Conservation (phyloP, 2,113 vertebrate genomes). For the Anhinga anhinga region DNA sequence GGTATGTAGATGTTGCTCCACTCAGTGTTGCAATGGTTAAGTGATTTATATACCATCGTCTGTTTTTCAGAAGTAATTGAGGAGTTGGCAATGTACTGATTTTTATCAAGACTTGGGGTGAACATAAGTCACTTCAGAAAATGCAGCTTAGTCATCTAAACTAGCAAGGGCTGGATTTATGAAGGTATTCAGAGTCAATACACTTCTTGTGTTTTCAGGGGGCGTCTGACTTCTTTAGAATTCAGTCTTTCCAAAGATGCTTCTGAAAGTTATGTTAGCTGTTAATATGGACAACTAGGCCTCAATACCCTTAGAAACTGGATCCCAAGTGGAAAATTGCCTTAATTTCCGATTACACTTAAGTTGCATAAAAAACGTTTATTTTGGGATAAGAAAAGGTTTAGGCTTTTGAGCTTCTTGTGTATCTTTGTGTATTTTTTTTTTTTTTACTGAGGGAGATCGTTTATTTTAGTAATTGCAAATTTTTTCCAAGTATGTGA, state of each 20-base stretch:
- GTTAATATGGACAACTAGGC: not conserved
- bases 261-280: not conserved
- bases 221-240: not conserved
- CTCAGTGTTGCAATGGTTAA: not conserved
- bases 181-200: not conserved
- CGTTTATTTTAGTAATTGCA: not conserved
- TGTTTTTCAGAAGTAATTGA: conserved; percentile 21
- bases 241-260: not conserved
- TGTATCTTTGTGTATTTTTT: not conserved
- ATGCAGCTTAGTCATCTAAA: conserved; percentile 20
- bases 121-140: not conserved
- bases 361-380: not conserved
- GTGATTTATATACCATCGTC: not conserved
- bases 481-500: not conserved
- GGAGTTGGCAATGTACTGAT: conserved; percentile 47
- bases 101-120: conserved; percentile 40
- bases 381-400: not conserved
- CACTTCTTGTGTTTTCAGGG: not conserved
- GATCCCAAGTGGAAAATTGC: not conserved
- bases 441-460: not conserved
- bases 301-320: not conserved
- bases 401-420: not conserved
- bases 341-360: not conserved
- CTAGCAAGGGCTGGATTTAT: not conserved
- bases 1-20: not conserved